A percentile compares a stretch with the other conserved stretches of the same genome.
Conservation (phyloP, 2,888 invertebrate species). For the Aromia moschata region DNA sequence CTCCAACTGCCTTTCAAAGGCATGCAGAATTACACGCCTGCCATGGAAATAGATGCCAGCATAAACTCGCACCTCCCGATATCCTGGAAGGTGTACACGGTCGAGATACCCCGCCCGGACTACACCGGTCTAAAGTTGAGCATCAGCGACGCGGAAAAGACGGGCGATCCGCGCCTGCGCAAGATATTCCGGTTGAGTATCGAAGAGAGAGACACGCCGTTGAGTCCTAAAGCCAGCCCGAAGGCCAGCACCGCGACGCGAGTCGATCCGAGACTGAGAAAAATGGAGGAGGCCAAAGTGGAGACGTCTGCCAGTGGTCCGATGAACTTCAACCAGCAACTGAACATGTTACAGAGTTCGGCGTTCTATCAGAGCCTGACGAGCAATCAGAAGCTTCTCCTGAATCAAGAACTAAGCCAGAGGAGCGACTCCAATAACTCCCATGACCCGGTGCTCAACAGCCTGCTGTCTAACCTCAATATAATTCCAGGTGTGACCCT, state of each 20-base stretch:
- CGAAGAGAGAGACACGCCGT: conserved; percentile 69
- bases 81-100: conserved; percentile 68
- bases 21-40: conserved; percentile 81
- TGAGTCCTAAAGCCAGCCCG: conserved; percentile 65
- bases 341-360: conserved; percentile 73
- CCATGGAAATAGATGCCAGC: conserved; percentile 87
- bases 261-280: conserved; percentile 54
- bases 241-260: conserved; percentile 61
- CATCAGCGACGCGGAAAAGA: conserved; percentile 75
- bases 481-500: conserved; percentile 52
- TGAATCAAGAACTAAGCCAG: conserved; percentile 74
- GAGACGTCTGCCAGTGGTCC: conserved; percentile 48
- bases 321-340: conserved; percentile 67
- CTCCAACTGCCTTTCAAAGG: conserved; percentile 80
- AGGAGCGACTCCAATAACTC: conserved; percentile 66
- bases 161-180: conserved; percentile 79
- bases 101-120: conserved; percentile 78
- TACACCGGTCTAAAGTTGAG: conserved; percentile 78
- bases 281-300: conserved; percentile 48
- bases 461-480: conserved; percentile 72
- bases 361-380: conserved; percentile 77
- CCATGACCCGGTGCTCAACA: conserved; percentile 69
- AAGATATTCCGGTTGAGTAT: conserved; percentile 76
- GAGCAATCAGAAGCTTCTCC: conserved; percentile 76
- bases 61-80: conserved; percentile 81